phyloP scores from a whole-genome alignment of 2,113 vertebrate species.

The Elanus axillaris region DNA sequence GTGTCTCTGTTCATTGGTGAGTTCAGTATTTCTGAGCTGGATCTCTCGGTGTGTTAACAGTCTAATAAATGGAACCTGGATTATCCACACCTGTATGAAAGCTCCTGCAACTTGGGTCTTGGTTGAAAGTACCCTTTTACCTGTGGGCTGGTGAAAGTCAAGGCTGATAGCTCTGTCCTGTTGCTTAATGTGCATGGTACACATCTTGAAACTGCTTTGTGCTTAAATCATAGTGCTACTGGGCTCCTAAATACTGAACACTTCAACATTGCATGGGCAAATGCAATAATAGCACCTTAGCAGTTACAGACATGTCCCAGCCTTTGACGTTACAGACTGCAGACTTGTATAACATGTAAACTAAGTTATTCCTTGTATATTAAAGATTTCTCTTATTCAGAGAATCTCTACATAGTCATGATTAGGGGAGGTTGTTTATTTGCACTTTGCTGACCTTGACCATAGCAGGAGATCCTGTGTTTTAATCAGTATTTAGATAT shows the following conservation, averaged over 20 bases:
- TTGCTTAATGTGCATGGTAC: background rate
- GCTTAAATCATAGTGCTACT: background rate
- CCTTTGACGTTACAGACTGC: background rate
- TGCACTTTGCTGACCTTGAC: background rate
- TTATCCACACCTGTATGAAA: background rate
- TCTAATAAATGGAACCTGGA: background rate
- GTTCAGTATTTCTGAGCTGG: slow-evolving; percentile 1
- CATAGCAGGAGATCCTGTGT: background rate
- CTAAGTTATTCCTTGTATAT: background rate
- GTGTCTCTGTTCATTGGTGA: slow-evolving; percentile 88
- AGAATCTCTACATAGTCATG: background rate
- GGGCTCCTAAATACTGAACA: background rate
- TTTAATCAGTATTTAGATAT: background rate
- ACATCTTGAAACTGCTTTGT: background rate
- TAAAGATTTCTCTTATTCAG: background rate
- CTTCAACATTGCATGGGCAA: background rate
- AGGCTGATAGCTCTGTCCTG: background rate
- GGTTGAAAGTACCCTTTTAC: background rate
- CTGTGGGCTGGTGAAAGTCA: background rate
- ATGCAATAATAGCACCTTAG: background rate
- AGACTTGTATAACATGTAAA: background rate
- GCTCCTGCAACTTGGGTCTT: background rate
- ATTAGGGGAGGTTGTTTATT: background rate
- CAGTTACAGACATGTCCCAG: background rate
- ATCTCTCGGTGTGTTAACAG: background rate